These are phyloP conservation scores for Spongia lamella DNA, from an alignment of 37 sponge, comb jelly and placozoan genomes.

Conservation along the genomic window DNA sequence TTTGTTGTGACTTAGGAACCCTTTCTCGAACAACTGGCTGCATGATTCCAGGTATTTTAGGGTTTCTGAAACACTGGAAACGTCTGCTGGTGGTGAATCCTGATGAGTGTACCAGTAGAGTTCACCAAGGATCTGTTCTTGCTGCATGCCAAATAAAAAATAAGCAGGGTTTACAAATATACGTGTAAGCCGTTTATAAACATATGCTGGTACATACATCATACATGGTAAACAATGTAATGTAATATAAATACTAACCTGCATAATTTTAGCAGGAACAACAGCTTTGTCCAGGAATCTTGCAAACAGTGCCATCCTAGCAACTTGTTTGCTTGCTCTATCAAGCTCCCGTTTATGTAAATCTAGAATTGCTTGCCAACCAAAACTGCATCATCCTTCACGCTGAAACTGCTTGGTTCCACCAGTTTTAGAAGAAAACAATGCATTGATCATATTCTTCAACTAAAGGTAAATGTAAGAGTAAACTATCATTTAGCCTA, in stretches of 20 bases:
- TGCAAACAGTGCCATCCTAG: neutral
- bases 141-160: neutral
- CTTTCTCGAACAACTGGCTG: slow-evolving; percentile 11
- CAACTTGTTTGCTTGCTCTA: neutral
- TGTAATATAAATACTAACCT: neutral
- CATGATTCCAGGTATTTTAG: neutral
- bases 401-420: neutral
- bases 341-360: slow-evolving; percentile 6
- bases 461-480: too few relatives aligned
- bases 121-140: slow-evolving; percentile 1
- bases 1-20: neutral
- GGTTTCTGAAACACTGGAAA: neutral
- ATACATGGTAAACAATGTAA: neutral
- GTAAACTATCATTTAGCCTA: too few relatives aligned
- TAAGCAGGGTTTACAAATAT: neutral
- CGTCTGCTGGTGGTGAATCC: neutral
- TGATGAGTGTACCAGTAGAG: neutral
- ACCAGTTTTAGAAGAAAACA: neutral
- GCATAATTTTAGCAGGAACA: slow-evolving; percentile 23
- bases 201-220: too few relatives aligned
- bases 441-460: slow-evolving; percentile 2
- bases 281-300: slow-evolving; percentile 27
- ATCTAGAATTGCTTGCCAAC: slow-evolving; percentile 3
- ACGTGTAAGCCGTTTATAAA: too few relatives aligned
- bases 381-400: neutral